phyloP scores from a whole-genome alignment of 2,113 vertebrate species.

The Oryzias celebensis region DNA sequence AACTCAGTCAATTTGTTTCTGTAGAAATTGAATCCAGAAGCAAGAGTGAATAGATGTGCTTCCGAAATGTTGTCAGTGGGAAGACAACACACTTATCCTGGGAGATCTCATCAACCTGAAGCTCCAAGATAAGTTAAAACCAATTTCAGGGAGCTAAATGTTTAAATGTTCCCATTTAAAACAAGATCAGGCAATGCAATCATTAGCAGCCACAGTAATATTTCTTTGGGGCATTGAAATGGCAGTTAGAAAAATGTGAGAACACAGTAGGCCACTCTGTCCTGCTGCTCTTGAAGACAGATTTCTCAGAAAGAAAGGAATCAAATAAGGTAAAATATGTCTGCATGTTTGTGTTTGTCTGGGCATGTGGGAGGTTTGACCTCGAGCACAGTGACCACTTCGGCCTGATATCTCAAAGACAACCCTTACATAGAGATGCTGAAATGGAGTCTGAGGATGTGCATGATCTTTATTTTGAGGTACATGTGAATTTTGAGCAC shows the following conservation, averaged over 20 bases:
- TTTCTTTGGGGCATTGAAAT: not conserved
- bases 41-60: no score
- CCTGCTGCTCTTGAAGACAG: not conserved
- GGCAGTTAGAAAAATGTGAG: not conserved
- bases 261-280: not conserved
- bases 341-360: not conserved
- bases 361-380: constrained; percentile 5
- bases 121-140: not conserved
- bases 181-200: not conserved
- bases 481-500: constrained; percentile 32
- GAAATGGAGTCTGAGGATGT: constrained; percentile 6
- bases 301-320: not conserved
- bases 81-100: not conserved
- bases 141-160: not conserved
- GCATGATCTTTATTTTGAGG: constrained; percentile 40
- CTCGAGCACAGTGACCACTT: constrained; percentile 2
- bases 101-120: not conserved
- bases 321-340: not conserved
- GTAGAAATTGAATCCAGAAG: no score
- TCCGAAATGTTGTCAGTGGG: not conserved
- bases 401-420: not conserved
- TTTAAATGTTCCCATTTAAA: not conserved
- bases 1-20: no score
- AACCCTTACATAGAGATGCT: not conserved
- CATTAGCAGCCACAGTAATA: constrained; percentile 3